phyloP scores from a whole-genome alignment of 2,888 invertebrate species.

The Ernsta delagoae region DNA sequence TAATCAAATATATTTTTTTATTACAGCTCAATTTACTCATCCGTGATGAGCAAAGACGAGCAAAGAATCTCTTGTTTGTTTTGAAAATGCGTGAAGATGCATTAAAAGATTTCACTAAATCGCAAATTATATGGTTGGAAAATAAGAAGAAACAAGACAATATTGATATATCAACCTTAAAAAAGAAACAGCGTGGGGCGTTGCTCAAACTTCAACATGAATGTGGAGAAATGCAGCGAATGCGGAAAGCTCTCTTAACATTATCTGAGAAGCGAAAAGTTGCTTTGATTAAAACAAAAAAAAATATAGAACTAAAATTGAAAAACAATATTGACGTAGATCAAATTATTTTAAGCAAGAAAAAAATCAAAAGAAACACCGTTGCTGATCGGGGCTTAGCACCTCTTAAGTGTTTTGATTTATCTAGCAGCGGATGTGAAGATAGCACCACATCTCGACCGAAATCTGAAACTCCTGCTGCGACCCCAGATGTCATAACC shows the following conservation, averaged over 20 bases:
- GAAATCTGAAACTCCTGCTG: conserved; percentile 42
- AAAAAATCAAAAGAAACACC: conserved; percentile 63
- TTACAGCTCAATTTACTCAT: conserved; percentile 81
- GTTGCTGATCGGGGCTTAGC: conserved; percentile 51
- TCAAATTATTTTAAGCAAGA: conserved; percentile 68
- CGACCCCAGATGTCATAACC: conserved; percentile 27
- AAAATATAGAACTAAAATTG: conserved; percentile 72
- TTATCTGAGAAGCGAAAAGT: conserved; percentile 74
- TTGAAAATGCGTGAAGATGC: conserved; percentile 80
- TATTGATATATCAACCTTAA: conserved; percentile 80
- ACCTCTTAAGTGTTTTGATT: too few species aligned
- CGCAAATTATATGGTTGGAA: conserved; percentile 78
- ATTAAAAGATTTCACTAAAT: conserved; percentile 77
- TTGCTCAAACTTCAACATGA: conserved; percentile 87
- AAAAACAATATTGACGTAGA: conserved; percentile 68
- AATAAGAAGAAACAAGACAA: conserved; percentile 78
- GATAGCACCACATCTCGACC: neutral
- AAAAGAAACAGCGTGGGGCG: conserved; percentile 88
- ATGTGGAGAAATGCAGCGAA: conserved; percentile 87
- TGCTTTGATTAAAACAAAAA: conserved; percentile 76
- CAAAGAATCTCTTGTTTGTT: conserved; percentile 75
- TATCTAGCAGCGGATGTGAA: too few species aligned
- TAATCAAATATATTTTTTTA: conserved; percentile 30
- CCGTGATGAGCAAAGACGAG: conserved; percentile 80
- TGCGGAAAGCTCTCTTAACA: conserved; percentile 73